phyloP scores from a whole-genome alignment of 2,797 vertebrate species.

The Simalia tracyae region DNA sequence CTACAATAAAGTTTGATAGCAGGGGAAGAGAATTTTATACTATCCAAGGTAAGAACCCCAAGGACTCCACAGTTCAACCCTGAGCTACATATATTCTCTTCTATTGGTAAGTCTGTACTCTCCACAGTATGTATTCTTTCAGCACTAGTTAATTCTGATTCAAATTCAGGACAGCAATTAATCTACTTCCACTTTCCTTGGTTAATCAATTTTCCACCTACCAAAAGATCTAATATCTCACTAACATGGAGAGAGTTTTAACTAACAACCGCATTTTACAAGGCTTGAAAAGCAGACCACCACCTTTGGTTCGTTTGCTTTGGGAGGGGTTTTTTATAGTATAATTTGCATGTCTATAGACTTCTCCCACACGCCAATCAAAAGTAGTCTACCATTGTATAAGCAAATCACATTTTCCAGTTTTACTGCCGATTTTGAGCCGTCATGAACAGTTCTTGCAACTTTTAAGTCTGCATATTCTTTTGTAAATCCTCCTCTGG shows the following conservation, averaged over 20 bases:
- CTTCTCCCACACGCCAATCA: not conserved
- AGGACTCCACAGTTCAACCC: too few species aligned
- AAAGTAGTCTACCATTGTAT: not conserved
- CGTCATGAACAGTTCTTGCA: not conserved
- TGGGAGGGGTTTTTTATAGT: not conserved
- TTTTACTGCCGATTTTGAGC: not conserved
- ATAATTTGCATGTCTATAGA: not conserved
- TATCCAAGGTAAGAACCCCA: not conserved
- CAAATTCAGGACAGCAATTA: not conserved
- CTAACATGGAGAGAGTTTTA: not conserved
- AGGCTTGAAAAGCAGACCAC: not conserved
- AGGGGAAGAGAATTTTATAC: not conserved
- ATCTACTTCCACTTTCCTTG: not conserved
- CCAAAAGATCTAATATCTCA: not conserved
- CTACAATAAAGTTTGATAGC: not conserved
- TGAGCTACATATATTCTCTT: too few species aligned
- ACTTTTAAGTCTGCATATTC: not conserved
- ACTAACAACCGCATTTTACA: not conserved
- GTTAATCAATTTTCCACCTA: not conserved
- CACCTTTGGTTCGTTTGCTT: not conserved
- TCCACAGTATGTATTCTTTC: not conserved
- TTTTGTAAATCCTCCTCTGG: not conserved
- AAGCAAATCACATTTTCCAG: not conserved
- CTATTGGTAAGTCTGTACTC: not conserved
- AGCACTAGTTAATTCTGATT: not conserved